Evolutionary conservation across 2,888 invertebrate genomes (phyloP).

Genomic region (Caenorhabditis japonica): DNA sequence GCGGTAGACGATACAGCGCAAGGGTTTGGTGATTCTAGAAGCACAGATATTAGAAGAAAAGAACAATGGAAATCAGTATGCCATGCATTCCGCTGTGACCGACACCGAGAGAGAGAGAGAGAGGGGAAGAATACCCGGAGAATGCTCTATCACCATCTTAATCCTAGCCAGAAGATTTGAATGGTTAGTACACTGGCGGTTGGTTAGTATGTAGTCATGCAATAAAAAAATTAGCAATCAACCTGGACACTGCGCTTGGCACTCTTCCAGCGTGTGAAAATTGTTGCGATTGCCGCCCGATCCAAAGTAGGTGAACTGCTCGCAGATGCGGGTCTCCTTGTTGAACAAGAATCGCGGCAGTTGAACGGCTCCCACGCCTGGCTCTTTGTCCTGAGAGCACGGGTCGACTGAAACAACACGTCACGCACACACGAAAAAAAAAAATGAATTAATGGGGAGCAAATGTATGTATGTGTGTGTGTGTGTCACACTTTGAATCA

Average conservation of each 20-base stretch:
- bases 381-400: constrained; percentile 71
- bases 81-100: not conserved
- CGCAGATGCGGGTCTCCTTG: constrained; percentile 68
- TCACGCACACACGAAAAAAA: constrained; percentile 7
- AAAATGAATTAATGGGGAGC: too few relatives aligned
- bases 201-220: not conserved
- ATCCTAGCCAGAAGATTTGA: too few relatives aligned
- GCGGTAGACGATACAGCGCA: constrained; percentile 67
- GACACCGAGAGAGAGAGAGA: not conserved
- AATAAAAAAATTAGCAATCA: not conserved
- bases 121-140: not conserved
- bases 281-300: constrained; percentile 76
- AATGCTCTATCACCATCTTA: not conserved
- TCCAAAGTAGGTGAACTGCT: constrained; percentile 74
- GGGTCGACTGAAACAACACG: constrained; percentile 72
- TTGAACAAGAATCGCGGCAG: constrained; percentile 73
- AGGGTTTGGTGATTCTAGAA: constrained; percentile 76
- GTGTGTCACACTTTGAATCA: not conserved
- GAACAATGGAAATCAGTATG: not conserved
- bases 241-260: constrained; percentile 75
- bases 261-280: constrained; percentile 73
- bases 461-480: too few relatives aligned
- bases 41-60: not conserved
- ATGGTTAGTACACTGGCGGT: too few relatives aligned
- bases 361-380: constrained; percentile 73